Percentiles rank a stretch among this genome's conserved stretches.
These are phyloP conservation scores for Drosophila parabipectinata DNA, from an alignment of 1,140 invertebrate genomes.

Conservation along the genomic window DNA sequence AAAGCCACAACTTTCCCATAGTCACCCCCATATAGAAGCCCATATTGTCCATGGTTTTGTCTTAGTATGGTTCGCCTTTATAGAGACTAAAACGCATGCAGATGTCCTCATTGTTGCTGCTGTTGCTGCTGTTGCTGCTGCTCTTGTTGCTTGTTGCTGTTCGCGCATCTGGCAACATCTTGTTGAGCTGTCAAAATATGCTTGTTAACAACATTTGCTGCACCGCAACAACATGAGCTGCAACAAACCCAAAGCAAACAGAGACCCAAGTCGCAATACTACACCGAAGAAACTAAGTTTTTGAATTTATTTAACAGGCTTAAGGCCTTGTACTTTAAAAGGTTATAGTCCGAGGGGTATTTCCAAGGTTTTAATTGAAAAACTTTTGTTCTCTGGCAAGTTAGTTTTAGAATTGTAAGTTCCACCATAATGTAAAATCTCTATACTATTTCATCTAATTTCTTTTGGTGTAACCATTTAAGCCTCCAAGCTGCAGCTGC, in stretches of 20 bases:
- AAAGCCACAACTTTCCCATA: constrained; percentile 57
- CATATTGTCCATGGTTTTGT: constrained; percentile 44
- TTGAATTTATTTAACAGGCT: background rate
- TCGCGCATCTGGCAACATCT: constrained; percentile 81
- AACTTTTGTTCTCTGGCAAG: background rate
- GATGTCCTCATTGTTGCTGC: constrained; percentile 47
- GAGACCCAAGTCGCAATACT: constrained; percentile 17
- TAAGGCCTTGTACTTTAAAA: background rate
- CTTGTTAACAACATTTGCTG: constrained; percentile 82
- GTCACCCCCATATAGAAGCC: constrained; percentile 33
- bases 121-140: constrained; percentile 23
- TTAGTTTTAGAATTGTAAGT: too few relatives aligned
- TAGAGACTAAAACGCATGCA: constrained; percentile 58
- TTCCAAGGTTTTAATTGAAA: background rate
- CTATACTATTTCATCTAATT: background rate
- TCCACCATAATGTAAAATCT: too few relatives aligned
- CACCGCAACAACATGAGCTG: constrained; percentile 64
- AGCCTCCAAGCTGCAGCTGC: constrained; percentile 43
- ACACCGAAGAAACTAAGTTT: constrained; percentile 6
- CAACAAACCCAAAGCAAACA: constrained; percentile 25
- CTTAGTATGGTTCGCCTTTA: constrained; percentile 63
- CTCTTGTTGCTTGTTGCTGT: constrained; percentile 51
- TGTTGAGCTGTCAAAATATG: constrained; percentile 82
- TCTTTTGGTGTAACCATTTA: constrained; percentile 1
- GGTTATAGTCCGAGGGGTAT: background rate